Evolutionary conservation across 1,140 invertebrate species (phyloP), one percentile per base, ranked within the genome.

Genomic region (Zophobas atratus): DNA sequence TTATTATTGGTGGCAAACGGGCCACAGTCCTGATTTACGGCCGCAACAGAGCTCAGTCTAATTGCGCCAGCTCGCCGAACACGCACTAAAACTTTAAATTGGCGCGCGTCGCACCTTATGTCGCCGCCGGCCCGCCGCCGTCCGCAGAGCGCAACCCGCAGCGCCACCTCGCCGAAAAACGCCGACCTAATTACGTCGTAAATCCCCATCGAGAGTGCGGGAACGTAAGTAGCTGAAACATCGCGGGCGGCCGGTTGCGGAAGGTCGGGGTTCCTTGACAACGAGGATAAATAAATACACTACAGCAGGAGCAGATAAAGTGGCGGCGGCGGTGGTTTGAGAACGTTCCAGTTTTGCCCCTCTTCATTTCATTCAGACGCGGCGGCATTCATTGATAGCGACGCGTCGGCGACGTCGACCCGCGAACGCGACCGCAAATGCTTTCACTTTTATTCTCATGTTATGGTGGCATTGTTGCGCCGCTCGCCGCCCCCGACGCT

Each of bases 271-370:
- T 33, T 76, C 51, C 78, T 79, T 81, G 80, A 81, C 78, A 81
- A 81, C 78, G 72, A 76, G 78, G 80, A 81, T 77, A 81, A 81
- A 81, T 81, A 80, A 81, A 81, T 79, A 78, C 75, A 80, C 75
- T 73, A 73, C 77, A 75, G 71, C 53, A 75, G 20, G 20, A 20
- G 51, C 75, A 74, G 80, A 80, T 81, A 81, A 81, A 81, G 76
- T 77, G 60, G 79, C 76, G 74, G 63, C 53, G 51, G 55, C 63
- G 63, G 56, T 41, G 51, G 51, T 78, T 67, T 51, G 77, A 74
- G 56, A 38, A 72, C 46, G 49, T 55, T 55, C 49, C 60, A 53
- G 48, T 72, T 72, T 72, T 51, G 48, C 51, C 34, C 70, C 71
- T 55, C 49, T 55, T 55, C 49, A 55, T 55, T 73, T 73, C 71